A percentile compares a stretch with the other conserved stretches of the same genome.
phyloP scores from a whole-genome alignment of 1,140 invertebrate genomes.

The Drosophila guanche region DNA sequence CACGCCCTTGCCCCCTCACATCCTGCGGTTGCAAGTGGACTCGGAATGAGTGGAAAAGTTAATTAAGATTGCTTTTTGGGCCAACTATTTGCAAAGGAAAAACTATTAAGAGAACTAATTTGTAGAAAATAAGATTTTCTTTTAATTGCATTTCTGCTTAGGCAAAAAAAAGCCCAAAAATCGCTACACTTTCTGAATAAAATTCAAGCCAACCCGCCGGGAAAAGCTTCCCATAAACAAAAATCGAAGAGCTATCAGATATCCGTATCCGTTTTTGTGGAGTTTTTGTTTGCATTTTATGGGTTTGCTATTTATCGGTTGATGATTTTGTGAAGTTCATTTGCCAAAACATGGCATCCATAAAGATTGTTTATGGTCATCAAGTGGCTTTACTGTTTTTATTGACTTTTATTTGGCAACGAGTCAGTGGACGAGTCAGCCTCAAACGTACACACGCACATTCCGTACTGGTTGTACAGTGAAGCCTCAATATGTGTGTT shows the following conservation, averaged over 20 bases:
- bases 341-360: slow-evolving; percentile 28
- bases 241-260: too few relatives aligned
- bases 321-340: slow-evolving; percentile 47
- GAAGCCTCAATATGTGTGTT: too few relatives aligned
- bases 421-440: not conserved
- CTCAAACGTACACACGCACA: slow-evolving; percentile 10
- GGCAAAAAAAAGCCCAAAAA: not conserved
- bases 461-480: too few relatives aligned
- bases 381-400: slow-evolving; percentile 38
- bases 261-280: slow-evolving; percentile 20
- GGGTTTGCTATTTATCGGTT: slow-evolving; percentile 29
- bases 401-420: slow-evolving; percentile 57
- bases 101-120: not conserved
- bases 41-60: slow-evolving; percentile 16
- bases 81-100: not conserved
- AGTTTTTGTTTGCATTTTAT: not conserved
- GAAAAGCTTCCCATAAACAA: too few relatives aligned
- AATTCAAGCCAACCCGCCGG: too few relatives aligned
- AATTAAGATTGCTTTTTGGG: slow-evolving; percentile 29
- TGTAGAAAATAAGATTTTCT: not conserved
- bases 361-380: slow-evolving; percentile 60
- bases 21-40: slow-evolving; percentile 10
- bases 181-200: too few relatives aligned
- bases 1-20: too few relatives aligned
- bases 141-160: not conserved